Conservation (phyloP, 1,140 invertebrate genomes). For the Oryzaephilus surinamensis region DNA sequence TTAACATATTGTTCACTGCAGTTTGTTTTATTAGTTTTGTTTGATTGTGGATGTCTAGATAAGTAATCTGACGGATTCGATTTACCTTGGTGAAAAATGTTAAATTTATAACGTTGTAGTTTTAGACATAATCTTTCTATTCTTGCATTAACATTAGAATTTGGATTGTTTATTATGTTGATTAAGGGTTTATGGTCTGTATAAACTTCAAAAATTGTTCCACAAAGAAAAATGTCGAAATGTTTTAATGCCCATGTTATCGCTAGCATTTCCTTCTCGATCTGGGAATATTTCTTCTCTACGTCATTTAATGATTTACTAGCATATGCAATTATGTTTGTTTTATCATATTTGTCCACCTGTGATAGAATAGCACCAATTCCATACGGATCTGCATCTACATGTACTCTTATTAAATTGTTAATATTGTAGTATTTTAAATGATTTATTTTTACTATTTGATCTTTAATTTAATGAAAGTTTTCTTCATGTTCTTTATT, state of each 20-base stretch:
- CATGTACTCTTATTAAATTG: slow-evolving; percentile 4
- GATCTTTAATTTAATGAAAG: too few relatives aligned
- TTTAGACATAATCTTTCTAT: too few relatives aligned
- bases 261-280: slow-evolving; percentile 43
- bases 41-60: too few relatives aligned
- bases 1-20: too few relatives aligned
- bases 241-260: slow-evolving; percentile 38
- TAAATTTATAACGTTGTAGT: too few relatives aligned
- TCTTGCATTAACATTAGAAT: too few relatives aligned
- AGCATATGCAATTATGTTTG: slow-evolving; percentile 17
- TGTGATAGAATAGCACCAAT: slow-evolving; percentile 5
- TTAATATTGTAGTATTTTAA: too few relatives aligned
- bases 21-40: too few relatives aligned
- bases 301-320: slow-evolving; percentile 37
- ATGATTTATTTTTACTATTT: neutral
- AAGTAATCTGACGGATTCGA: too few relatives aligned
- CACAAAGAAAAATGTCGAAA: slow-evolving; percentile 43
- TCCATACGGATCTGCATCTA: slow-evolving; percentile 5
- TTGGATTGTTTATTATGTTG: too few relatives aligned
- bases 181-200: slow-evolving; percentile 37
- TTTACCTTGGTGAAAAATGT: too few relatives aligned
- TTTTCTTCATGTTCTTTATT: too few relatives aligned
- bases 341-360: neutral
- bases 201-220: slow-evolving; percentile 34
- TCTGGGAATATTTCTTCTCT: slow-evolving; percentile 41